phyloP scores from a whole-genome alignment of 2,888 invertebrate genomes.

The Dexiosoma caninum region DNA sequence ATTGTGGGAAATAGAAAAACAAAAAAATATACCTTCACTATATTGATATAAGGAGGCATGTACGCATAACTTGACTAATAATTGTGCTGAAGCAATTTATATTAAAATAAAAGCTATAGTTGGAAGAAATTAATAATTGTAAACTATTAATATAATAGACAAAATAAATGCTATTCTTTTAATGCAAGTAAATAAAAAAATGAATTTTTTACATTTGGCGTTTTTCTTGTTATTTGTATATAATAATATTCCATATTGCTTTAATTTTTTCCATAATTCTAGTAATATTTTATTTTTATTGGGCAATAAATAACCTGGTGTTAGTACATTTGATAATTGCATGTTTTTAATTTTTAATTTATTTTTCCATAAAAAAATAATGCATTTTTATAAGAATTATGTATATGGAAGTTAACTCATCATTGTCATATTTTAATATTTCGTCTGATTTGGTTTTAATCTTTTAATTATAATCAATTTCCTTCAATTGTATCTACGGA shows the following conservation, averaged over 20 bases:
- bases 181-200: constrained; percentile 55
- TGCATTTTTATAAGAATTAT: too few species aligned
- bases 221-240: constrained; percentile 46
- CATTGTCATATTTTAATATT: neutral
- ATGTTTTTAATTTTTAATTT: neutral
- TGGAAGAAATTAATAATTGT: constrained; percentile 43
- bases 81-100: constrained; percentile 14
- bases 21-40: neutral
- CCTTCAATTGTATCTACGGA: too few species aligned
- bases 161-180: constrained; percentile 54
- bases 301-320: neutral
- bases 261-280: neutral
- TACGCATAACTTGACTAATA: constrained; percentile 52
- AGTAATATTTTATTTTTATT: neutral
- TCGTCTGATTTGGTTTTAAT: neutral
- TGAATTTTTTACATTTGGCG: constrained; percentile 46
- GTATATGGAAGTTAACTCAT: neutral
- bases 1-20: constrained; percentile 11
- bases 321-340: constrained; percentile 7
- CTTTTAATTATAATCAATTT: neutral
- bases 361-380: neutral
- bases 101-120: neutral
- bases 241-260: neutral
- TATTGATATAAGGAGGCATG: constrained; percentile 42
- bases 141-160: constrained; percentile 42